These are phyloP conservation scores for Papilio dardanus DNA, from an alignment of 1,140 invertebrate genomes.

Conservation along the genomic window DNA sequence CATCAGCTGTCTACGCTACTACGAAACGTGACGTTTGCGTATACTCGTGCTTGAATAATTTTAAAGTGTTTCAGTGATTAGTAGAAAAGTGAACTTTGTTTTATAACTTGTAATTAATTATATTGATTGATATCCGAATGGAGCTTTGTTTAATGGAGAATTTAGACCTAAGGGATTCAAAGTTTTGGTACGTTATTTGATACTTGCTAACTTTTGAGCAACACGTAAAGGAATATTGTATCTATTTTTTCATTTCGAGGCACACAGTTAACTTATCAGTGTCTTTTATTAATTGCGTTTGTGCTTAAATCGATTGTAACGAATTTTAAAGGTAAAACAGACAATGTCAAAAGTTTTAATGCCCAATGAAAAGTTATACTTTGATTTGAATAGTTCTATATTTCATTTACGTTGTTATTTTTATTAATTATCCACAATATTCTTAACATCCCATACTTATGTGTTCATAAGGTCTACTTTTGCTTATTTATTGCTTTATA, in stretches of 20 bases:
- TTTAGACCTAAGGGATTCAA: conserved; percentile 56
- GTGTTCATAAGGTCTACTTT: too few species aligned
- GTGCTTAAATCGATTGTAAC: too few species aligned
- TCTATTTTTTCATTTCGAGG: background rate
- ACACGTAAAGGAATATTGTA: background rate
- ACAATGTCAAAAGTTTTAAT: too few species aligned
- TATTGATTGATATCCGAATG: conserved; percentile 49
- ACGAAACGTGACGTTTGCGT: conserved; percentile 58
- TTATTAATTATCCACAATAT: too few species aligned
- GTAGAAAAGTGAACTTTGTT: conserved; percentile 64
- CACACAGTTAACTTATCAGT: background rate
- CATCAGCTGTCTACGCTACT: conserved; percentile 36
- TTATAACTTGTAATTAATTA: conserved; percentile 42
- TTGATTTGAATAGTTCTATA: too few species aligned
- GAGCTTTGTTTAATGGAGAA: conserved; percentile 58
- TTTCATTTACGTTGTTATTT: too few species aligned
- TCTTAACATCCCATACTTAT: too few species aligned
- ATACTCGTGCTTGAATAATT: conserved; percentile 60
- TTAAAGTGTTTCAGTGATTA: conserved; percentile 67
- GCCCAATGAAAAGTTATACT: too few species aligned
- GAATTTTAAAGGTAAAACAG: too few species aligned
- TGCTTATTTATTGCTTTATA: too few species aligned
- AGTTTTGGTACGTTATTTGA: conserved; percentile 63
- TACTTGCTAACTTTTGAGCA: conserved; percentile 46
- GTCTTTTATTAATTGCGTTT: background rate